Evolutionary conservation across 2,113 vertebrate species (phyloP).

Genomic region (Dasypus novemcinctus): DNA sequence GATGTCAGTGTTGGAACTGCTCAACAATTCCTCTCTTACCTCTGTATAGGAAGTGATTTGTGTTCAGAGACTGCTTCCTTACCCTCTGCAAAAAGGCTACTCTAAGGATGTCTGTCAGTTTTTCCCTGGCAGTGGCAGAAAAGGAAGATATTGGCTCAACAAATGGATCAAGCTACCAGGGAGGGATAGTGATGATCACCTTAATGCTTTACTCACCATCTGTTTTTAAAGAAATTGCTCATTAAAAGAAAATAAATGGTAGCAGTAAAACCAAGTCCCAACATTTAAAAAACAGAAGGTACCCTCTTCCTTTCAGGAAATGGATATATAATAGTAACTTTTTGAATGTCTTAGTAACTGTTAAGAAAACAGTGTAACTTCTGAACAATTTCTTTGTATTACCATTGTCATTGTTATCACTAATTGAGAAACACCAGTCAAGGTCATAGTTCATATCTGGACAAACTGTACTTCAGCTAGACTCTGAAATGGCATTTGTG

Average conservation of each 20-base stretch:
- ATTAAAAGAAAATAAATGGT: conserved; percentile 16
- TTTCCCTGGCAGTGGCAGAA: background rate
- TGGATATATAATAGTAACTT: background rate
- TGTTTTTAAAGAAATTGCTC: conserved; percentile 21
- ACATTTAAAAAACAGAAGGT: background rate
- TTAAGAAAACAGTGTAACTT: background rate
- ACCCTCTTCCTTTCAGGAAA: background rate
- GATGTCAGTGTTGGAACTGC: background rate
- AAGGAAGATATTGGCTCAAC: background rate
- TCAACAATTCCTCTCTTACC: background rate
- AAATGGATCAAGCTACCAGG: background rate
- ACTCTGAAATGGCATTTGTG: background rate
- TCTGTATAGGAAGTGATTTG: background rate
- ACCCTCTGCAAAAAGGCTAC: background rate
- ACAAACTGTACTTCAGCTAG: background rate
- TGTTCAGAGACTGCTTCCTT: background rate
- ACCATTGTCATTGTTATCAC: background rate
- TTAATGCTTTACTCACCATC: background rate
- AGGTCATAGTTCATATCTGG: background rate
- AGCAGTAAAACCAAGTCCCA: conserved; percentile 6
- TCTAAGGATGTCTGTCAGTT: background rate
- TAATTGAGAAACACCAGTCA: background rate
- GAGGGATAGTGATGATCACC: background rate
- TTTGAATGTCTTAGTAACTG: background rate
- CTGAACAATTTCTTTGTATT: background rate